Percentiles rank a stretch among this genome's conserved stretches.
Conservation (phyloP, 2,797 vertebrate genomes). For the Myotis findleyi region DNA sequence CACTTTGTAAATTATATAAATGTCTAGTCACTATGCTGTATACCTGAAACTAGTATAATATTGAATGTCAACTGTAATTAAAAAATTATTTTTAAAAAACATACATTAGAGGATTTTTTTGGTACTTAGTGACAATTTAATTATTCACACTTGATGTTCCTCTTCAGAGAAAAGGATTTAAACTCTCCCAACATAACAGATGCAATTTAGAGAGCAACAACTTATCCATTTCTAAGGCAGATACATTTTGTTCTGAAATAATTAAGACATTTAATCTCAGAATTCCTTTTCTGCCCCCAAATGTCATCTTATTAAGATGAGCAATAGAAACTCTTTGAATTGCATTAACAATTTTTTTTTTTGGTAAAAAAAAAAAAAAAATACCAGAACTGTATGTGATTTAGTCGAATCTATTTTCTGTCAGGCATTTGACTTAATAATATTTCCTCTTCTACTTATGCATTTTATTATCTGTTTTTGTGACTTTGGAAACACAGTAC, state of each 20-base stretch:
- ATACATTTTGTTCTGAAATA: constrained; percentile 56
- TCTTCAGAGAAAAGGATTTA: constrained; percentile 56
- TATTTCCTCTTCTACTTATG: constrained; percentile 66
- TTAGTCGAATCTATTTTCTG: constrained; percentile 66
- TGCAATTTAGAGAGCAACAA: constrained; percentile 39
- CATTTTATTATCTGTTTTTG: constrained; percentile 63
- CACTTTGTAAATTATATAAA: neutral
- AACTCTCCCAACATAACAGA: constrained; percentile 55
- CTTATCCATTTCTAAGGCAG: constrained; percentile 34
- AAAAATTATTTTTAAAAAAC: neutral
- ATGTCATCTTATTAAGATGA: constrained; percentile 60
- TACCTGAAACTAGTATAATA: neutral
- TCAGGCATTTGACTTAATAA: constrained; percentile 73
- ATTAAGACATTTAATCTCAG: constrained; percentile 73
- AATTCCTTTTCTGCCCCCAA: constrained; percentile 60
- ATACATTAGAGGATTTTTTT: neutral
- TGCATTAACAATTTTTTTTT: neutral
- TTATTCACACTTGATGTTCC: neutral
- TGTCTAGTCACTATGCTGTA: neutral
- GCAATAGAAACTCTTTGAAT: constrained; percentile 72
- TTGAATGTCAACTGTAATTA: neutral
- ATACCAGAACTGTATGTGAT: constrained; percentile 25
- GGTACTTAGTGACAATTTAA: neutral
- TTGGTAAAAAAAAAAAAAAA: neutral
- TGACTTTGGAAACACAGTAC: constrained; percentile 68